Evolutionary conservation across 2,797 vertebrate species (phyloP).

Genomic region (Trachops cirrhosus): DNA sequence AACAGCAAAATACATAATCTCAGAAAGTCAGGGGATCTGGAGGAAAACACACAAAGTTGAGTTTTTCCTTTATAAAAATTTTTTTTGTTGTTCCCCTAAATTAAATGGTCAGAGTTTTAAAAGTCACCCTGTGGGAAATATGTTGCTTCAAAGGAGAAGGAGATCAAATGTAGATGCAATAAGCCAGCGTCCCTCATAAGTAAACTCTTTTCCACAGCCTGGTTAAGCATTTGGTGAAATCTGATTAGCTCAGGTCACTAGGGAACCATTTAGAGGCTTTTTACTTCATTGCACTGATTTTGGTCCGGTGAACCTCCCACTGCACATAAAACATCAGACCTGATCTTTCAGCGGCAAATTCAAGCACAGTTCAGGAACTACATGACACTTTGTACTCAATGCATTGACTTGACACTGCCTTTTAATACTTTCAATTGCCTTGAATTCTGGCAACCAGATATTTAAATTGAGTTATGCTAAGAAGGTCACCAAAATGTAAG

Average conservation of each 20-base stretch:
- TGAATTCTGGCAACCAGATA: background rate
- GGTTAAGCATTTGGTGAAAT: constrained; percentile 53
- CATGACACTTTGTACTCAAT: background rate
- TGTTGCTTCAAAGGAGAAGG: constrained; percentile 61
- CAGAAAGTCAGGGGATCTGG: constrained; percentile 51
- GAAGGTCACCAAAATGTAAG: background rate
- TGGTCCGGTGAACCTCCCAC: background rate
- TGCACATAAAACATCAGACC: background rate
- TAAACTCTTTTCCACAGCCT: constrained; percentile 46
- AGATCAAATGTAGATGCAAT: constrained; percentile 57
- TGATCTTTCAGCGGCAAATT: background rate
- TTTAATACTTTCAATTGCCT: background rate
- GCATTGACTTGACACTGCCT: background rate
- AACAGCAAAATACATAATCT: constrained; percentile 63
- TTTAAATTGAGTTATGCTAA: background rate
- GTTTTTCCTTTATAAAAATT: constrained; percentile 41
- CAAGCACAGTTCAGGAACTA: background rate
- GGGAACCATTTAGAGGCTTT: constrained; percentile 45
- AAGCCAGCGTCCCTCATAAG: constrained; percentile 19
- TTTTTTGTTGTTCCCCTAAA: constrained; percentile 37
- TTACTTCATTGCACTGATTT: background rate
- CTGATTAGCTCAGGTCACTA: constrained; percentile 60
- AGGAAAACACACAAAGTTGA: constrained; percentile 50
- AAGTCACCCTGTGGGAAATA: constrained; percentile 56
- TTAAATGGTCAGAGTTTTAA: constrained; percentile 63